Conservation (phyloP, 2,888 invertebrate genomes). For the Drosophila flavopinicola region DNA sequence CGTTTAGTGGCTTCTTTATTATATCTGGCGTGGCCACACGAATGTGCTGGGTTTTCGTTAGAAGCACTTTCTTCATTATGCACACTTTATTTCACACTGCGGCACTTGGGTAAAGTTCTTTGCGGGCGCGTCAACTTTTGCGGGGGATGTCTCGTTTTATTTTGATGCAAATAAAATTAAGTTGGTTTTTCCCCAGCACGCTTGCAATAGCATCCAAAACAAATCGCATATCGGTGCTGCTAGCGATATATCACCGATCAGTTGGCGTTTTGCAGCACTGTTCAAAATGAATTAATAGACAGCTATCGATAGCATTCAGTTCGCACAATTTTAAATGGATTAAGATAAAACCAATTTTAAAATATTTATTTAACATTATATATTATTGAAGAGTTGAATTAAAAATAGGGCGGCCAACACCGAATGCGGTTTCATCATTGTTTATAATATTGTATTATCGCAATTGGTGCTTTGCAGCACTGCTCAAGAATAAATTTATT, state of each 20-base stretch:
- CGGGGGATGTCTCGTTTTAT: slow-evolving; percentile 41
- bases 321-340: not conserved
- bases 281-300: not conserved
- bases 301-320: too few species aligned
- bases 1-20: slow-evolving; percentile 27
- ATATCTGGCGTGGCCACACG: slow-evolving; percentile 30
- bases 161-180: slow-evolving; percentile 32
- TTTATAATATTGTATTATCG: too few species aligned
- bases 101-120: not conserved
- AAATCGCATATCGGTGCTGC: slow-evolving; percentile 6
- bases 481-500: not conserved
- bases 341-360: too few species aligned
- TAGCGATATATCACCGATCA: not conserved
- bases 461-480: not conserved
- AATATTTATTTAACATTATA: too few species aligned
- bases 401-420: too few species aligned
- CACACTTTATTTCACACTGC: not conserved
- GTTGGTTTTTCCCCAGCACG: slow-evolving; percentile 69
- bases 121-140: not conserved
- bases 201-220: slow-evolving; percentile 15
- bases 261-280: slow-evolving; percentile 16
- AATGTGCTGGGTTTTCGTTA: slow-evolving; percentile 57
- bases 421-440: too few species aligned
- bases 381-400: too few species aligned
- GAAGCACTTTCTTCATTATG: slow-evolving; percentile 68